Evolutionary conservation across 2,888 invertebrate species (phyloP).

Genomic region (Cheilosia urbana): DNA sequence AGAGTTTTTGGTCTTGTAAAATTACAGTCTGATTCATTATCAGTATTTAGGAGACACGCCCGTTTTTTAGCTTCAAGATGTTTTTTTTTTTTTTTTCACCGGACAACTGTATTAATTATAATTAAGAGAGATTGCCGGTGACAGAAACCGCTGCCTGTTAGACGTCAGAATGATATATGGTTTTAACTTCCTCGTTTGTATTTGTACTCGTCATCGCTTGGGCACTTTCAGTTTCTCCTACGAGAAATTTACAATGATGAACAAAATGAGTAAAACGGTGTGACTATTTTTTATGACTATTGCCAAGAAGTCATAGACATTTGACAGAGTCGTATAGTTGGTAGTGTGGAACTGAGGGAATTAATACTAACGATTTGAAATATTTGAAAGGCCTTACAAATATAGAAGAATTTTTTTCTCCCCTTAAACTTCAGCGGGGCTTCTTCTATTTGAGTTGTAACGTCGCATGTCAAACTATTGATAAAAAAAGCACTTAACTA

Average conservation of each 20-base stretch:
- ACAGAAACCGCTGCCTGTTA: neutral
- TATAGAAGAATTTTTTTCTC: no score
- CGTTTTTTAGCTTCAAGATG: neutral
- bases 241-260: neutral
- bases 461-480: no score
- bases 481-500: no score
- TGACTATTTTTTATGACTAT: no score
- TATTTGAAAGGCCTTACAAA: no score
- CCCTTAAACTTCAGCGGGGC: no score
- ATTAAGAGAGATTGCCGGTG: conserved; percentile 13
- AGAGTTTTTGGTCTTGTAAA: neutral
- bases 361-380: no score
- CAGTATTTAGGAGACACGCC: neutral
- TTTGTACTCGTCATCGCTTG: neutral
- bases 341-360: no score
- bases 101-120: conserved; percentile 1
- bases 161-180: conserved; percentile 17
- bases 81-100: neutral
- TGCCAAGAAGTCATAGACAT: no score
- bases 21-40: conserved; percentile 1
- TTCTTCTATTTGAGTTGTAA: no score
- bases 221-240: neutral
- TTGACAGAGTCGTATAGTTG: no score
- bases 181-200: conserved; percentile 2
- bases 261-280: no score